Evolutionary conservation across 2,113 vertebrate species (phyloP), one percentile per base, ranked within the genome.

Genomic region (Heliornis fulica): DNA sequence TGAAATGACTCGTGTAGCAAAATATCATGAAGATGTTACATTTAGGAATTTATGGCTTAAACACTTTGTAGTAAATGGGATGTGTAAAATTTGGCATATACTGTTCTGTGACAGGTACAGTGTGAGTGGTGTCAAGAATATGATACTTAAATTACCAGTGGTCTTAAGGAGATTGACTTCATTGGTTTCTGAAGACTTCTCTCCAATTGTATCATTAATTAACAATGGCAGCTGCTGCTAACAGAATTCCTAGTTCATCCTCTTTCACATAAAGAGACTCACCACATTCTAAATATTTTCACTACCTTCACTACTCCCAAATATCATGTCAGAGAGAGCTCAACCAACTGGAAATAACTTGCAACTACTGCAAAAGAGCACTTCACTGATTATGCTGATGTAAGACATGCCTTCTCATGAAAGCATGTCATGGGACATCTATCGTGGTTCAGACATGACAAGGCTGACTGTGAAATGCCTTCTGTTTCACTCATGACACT

Each of bases 401-500:
- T 11, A 57, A 93, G 76, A 57, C 66, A 41, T 50, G 69, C 19
- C 20, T 94, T 89, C 64, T 79, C 85, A 54, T 25, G 64, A 87
- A 83, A 78, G 54, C 50, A 64, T 31, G 51, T 45, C 13, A 28
- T 32, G 53, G 69, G 66, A 83, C 60, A 69, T 77, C 69, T 85
- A 65, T 19, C 83, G 89, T 54, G 82, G 32, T 36, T 94, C 89
- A 86, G 71, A 88, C 59, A 66, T 23, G 90, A 72, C 79, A 64
- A 13, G 3, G 20, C 69, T 74, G 57, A 69, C 78, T 83, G 45
- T 60, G 90, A 93, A 79, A 95, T 64, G 68, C 36, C 56, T 77
- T 94, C 94, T 93, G 79, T 81, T 96, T 83, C 64, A 83, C 71
- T 68, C 76, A 46, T 18, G 60, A 80, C 85, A 78, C 28, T 46